Evolutionary conservation across 2,113 vertebrate genomes (phyloP), one percentile per base, ranked within the genome.

Genomic region (Pyrgilauda ruficollis): DNA sequence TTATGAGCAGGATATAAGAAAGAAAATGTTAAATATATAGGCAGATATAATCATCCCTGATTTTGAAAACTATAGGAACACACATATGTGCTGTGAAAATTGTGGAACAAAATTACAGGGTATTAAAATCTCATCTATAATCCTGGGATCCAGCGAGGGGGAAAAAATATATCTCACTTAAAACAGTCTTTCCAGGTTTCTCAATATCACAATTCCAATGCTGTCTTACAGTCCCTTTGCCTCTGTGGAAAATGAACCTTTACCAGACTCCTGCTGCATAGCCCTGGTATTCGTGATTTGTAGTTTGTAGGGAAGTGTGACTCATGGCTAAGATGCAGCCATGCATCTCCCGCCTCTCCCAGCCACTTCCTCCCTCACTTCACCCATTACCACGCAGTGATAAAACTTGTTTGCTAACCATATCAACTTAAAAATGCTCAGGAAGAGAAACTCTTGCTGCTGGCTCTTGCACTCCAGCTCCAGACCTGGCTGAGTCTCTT

Each of bases 351-450:
- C 63, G 14, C 35, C 37, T 73, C 37, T 52, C 15, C 9, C 31
- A 77, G 7, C 2, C 44, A 13, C 62, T 70, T 72, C 28, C 20
- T 70, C 27, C 33, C 15, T 70, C 2, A 7, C 7, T 56, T 7
- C 17, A 7, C 6, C 9, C 2, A 1, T 11, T 8, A 5, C 24
- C 14, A 22, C 10, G 39, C 33, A 31, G 6, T 5, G 23, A 31
- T 23, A 55, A 85, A 85, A 63, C 8, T 24, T 31, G 5, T 79
- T 78, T 88, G 22, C 15, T 39, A 72, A 46, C 7, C 50, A 5
- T n/a, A 63, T 44, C 28, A 49, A 5, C 22, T 56, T 62, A 53
- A 74, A 90, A 41, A 59, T 70, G 27, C 15, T 79, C 52, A 55
- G 63, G 31, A 87, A 53, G 19, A 84, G 23, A 76, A 80, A 22